These are phyloP conservation scores for Otolemur crassicaudatus DNA, from an alignment of 2,797 vertebrate species.

Conservation along the genomic window DNA sequence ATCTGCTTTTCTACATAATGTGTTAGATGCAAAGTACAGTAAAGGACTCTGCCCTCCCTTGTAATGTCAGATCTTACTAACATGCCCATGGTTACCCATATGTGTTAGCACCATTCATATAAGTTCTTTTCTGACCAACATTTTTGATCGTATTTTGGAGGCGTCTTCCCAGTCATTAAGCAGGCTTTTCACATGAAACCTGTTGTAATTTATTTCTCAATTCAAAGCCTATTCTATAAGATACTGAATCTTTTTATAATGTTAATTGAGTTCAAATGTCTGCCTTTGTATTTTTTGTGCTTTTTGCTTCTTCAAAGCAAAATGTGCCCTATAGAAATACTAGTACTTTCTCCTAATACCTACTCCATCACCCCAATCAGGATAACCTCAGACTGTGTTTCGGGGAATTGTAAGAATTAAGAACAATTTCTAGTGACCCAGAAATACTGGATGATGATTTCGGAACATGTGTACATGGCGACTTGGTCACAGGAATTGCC, in stretches of 20 bases:
- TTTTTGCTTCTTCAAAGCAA: not conserved
- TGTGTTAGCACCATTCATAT: not conserved
- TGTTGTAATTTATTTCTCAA: slow-evolving; percentile 12
- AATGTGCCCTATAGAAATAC: not conserved
- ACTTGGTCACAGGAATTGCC: not conserved
- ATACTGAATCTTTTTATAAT: not conserved
- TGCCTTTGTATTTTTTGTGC: not conserved
- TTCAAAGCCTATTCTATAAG: not conserved
- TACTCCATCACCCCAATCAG: not conserved
- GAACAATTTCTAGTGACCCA: not conserved
- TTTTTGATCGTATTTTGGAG: slow-evolving; percentile 27
- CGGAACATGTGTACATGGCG: not conserved
- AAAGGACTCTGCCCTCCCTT: not conserved
- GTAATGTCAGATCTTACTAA: slow-evolving; percentile 9
- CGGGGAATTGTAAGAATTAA: slow-evolving; percentile 1
- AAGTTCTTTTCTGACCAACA: not conserved
- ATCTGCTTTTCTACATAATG: slow-evolving; percentile 53
- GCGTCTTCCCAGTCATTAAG: not conserved
- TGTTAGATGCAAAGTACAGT: slow-evolving; percentile 1
- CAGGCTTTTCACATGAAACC: slow-evolving; percentile 50
- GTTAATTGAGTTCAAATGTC: not conserved
- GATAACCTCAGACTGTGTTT: not conserved
- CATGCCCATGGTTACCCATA: not conserved
- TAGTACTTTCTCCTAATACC: not conserved
- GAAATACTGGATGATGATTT: not conserved